Base-by-base conservation (phyloP, 2,888 invertebrate species). In the Heliothis peltigera region DNA sequence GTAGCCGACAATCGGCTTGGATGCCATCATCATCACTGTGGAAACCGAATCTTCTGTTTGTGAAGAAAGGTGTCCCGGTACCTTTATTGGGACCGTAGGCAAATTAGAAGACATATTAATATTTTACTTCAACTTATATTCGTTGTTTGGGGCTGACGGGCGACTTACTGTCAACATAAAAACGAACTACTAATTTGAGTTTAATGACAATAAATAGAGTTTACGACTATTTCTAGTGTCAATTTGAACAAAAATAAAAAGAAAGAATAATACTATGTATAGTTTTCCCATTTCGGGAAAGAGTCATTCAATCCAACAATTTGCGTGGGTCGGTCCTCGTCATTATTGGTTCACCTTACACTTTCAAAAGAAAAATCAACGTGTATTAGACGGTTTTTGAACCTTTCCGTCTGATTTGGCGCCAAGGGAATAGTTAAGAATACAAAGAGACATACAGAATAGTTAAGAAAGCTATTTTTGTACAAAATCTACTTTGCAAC, bases 241-340 rank as follows among this genome's bases (percentile, higher is more conserved):
- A 8, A 17, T 32, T 39, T 46, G n/a, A 10, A 21, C 21, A 10
- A 39, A 28, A 39, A n/a, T n/a, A 51, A 2, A 10, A 12, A 25
- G 5, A 44, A 21, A 19, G 2, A 17, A n/a, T 19, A 18, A 32
- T 25, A 19, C 35, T n/a, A 10, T 4, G 17, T 8, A 17, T 19
- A n/a, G n/a, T n/a, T n/a, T n/a, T n/a, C 48, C 43, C 35, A 44
- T 58, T n/a, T 21, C 18, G 12, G 17, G 18, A 1, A 43, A 19
- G 48, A 56, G 70, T 69, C 21, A 69, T 58, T 69, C 59, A 59
- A 49, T 59, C 49, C 49, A 44, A 8, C 10, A n/a, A 46, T 46
- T 58, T 39, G 39, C 44, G 70, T 65, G 39, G 65, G 35, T 21
- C 8, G 5, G 39, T n/a, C 15, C 39, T 15, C n/a, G 1, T 28